Base-by-base conservation (phyloP, 2,797 vertebrate species). In the Streptopelia turtur region DNA sequence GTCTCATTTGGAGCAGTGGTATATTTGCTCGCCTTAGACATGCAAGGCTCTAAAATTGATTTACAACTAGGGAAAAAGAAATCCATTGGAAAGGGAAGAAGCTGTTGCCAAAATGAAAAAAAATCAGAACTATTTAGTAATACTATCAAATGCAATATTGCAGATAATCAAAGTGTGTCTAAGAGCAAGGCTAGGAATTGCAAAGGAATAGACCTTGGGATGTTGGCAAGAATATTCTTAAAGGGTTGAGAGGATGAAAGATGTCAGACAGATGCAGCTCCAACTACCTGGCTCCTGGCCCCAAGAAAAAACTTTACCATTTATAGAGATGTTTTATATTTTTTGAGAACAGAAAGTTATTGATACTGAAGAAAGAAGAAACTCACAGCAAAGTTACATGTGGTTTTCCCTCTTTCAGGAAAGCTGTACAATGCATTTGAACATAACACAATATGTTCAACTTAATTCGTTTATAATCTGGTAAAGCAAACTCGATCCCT, bases 401-500 rank as follows among this genome's bases (percentile, higher is more conserved):
- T 8, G 4, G 2, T 25, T 94, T 91, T 94, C 85, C 28, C 78
- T 93, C 63, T 81, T 86, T 57, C 75, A 37, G 66, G 74, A 96
- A 86, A 93, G 27, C 81, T 45, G 24, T 25, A 41, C 50, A 28
- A 92, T 43, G 59, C 61, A 81, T 75, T 76, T 0, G 6, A 69
- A 81, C 47, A 23, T n/a, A 84, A 85, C 43, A n/a, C 81, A 92
- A 66, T 50, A 24, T 45, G 37, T 91, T 89, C 22, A 86, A n/a
- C 57, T 96, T 93, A 94, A 93, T 95, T 84, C 69, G 57, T 53
- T 65, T 88, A 43, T 87, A 95, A 94, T 96, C 92, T 84, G 83
- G 33, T 92, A 93, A 94, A 93, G 96, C 68, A 90, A 94, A 96
- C 96, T 70, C 86, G 69, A 96, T 84, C 81, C 64, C 87, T 89